Evolutionary conservation across 2,888 invertebrate species (phyloP), one percentile per base, ranked within the genome.

Genomic region (Poecilobothrus nobilitatus): DNA sequence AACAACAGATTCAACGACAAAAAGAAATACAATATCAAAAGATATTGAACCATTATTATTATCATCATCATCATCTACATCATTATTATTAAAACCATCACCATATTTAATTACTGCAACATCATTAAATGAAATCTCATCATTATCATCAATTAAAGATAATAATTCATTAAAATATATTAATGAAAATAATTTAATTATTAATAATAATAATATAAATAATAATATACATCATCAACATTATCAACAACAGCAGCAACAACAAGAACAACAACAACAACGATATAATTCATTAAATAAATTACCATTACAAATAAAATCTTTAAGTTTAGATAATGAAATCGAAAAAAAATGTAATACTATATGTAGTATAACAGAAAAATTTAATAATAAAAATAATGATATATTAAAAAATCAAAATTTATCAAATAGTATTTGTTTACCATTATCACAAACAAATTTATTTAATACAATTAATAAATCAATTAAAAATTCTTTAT

Each of bases 1-100:
- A 66, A 10, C n/a, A 44, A 27, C 33, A 62, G 66, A 41, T 53
- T 1, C 68, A 71, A 53, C 69, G 68, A 66, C 37, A 15, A 20
- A 66, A 63, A 10, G 67, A 68, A 20, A 63, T 67, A 66, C 62
- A 67, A 18, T 61, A 68, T 3, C 69, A 69, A 10, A 63, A 70
- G 10, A 63, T 67, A 21, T 63, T 67, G 7, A 63, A 64, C 15
- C n/a, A 20, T 18, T 44, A 67, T 22, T 53, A 68, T 62, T 65
- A 53, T 2, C 65, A 66, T 21, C 27, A 21, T 34, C 66, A 34
- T 20, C 65, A 66, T 21, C 27, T n/a, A 22, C 66, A 34, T 20
- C 63, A 37, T 62, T 61, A 61, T 53, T 53, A 53, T 53, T 53
- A n/a, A 8, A 18, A 3, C 18, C 53, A 53, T 53, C 53, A 53